Percentiles rank a stretch among this genome's conserved stretches.
Conservation (phyloP, 1,140 invertebrate species). For the Drosophila biarmipes region DNA sequence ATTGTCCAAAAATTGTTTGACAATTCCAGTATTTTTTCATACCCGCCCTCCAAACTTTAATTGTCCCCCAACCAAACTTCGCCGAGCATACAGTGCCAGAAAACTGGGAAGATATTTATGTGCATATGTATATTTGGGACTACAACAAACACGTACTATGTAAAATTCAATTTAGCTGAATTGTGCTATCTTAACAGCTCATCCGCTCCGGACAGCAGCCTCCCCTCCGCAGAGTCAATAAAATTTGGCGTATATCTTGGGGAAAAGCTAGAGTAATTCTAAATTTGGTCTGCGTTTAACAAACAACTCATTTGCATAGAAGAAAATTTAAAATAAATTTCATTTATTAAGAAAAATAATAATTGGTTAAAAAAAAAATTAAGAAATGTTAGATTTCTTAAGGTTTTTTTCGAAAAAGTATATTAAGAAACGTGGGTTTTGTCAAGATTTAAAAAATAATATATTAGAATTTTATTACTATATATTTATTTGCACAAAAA, state of each 20-base stretch:
- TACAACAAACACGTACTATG: constrained; percentile 24
- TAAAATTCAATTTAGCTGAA: constrained; percentile 57
- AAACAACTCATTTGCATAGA: not conserved
- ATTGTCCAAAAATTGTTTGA: constrained; percentile 55
- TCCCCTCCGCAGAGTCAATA: constrained; percentile 40
- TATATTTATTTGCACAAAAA: too few species aligned
- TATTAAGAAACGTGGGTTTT: too few species aligned
- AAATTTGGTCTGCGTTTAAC: not conserved
- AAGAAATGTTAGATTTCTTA: too few species aligned
- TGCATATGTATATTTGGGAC: constrained; percentile 20
- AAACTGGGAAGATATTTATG: constrained; percentile 13
- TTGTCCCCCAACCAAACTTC: constrained; percentile 32
- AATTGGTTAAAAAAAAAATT: too few species aligned
- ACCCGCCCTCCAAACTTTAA: constrained; percentile 41
- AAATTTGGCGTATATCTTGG: constrained; percentile 46
- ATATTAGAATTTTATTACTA: too few species aligned
- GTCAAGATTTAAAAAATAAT: too few species aligned
- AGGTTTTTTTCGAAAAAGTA: too few species aligned
- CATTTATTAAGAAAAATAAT: too few species aligned
- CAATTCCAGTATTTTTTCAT: constrained; percentile 22
- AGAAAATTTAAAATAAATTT: not conserved
- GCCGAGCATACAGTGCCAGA: constrained; percentile 23
- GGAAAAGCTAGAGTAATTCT: not conserved
- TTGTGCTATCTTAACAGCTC: constrained; percentile 59
- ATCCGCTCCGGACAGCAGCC: constrained; percentile 42